phyloP scores from a whole-genome alignment of 2,888 invertebrate genomes.

The Blera fallax region DNA sequence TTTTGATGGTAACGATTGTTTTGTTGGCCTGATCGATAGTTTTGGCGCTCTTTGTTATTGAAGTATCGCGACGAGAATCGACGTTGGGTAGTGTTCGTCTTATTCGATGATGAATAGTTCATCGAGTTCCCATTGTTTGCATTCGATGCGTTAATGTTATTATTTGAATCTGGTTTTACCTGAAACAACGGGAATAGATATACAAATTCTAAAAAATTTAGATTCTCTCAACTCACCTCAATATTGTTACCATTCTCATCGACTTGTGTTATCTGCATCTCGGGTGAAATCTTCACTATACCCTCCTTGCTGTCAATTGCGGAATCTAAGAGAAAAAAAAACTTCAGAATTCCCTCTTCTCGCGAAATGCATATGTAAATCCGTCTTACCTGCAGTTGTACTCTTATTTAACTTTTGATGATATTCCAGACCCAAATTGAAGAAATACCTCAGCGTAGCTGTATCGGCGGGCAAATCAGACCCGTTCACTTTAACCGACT shows the following conservation, averaged over 20 bases:
- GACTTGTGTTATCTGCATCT: slow-evolving; percentile 62
- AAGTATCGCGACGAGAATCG: slow-evolving; percentile 76
- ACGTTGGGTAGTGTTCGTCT: slow-evolving; percentile 63
- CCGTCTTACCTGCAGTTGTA: slow-evolving; percentile 30
- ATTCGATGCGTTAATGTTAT: slow-evolving; percentile 49
- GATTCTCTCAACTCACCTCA: slow-evolving; percentile 21
- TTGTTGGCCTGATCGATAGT: slow-evolving; percentile 63
- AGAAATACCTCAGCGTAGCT: slow-evolving; percentile 86
- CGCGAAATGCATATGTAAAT: neutral
- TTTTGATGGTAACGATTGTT: slow-evolving; percentile 64
- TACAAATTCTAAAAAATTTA: neutral
- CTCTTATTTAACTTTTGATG: slow-evolving; percentile 69
- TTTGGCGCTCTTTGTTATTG: slow-evolving; percentile 74
- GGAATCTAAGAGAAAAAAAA: slow-evolving; percentile 20
- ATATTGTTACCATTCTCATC: slow-evolving; percentile 74
- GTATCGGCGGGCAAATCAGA: slow-evolving; percentile 82
- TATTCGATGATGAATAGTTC: slow-evolving; percentile 37
- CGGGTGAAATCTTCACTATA: slow-evolving; percentile 51
- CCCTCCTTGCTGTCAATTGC: slow-evolving; percentile 66
- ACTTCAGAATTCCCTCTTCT: neutral
- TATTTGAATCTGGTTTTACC: slow-evolving; percentile 73
- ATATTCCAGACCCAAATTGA: slow-evolving; percentile 86
- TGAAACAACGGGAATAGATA: neutral
- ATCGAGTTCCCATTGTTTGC: neutral
- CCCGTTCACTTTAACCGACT: slow-evolving; percentile 76